A percentile compares a stretch with the other conserved stretches of the same genome.
phyloP scores from a whole-genome alignment of 2,888 invertebrate species.

The Pseudeuparius sepicola region DNA sequence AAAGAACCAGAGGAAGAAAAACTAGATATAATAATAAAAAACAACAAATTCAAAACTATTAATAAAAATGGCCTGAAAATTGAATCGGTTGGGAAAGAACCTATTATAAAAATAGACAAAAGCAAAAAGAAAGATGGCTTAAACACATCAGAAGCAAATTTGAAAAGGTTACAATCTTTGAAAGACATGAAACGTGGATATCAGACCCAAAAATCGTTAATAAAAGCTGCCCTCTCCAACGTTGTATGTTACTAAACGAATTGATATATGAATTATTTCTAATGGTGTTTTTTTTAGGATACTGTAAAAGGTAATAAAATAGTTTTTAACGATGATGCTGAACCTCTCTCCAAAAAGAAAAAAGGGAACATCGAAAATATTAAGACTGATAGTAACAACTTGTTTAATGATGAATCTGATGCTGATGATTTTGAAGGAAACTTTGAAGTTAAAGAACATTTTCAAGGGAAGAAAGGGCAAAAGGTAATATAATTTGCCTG shows the following conservation, averaged over 20 bases:
- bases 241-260: slow-evolving; percentile 45
- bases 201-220: slow-evolving; percentile 51
- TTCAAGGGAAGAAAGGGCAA: slow-evolving; percentile 54
- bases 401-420: slow-evolving; percentile 35
- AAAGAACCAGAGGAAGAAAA: slow-evolving; percentile 11
- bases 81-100: slow-evolving; percentile 28
- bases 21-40: slow-evolving; percentile 27
- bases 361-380: too few species aligned
- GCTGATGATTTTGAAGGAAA: slow-evolving; percentile 45
- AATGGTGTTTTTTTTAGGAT: slow-evolving; percentile 36
- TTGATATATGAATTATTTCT: too few species aligned
- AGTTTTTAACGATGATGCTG: slow-evolving; percentile 47
- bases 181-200: slow-evolving; percentile 54
- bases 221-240: slow-evolving; percentile 53
- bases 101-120: slow-evolving; percentile 24
- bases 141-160: slow-evolving; percentile 42
- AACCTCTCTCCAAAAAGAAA: slow-evolving; percentile 20
- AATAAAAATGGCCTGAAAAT: slow-evolving; percentile 27
- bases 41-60: slow-evolving; percentile 27
- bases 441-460: slow-evolving; percentile 55
- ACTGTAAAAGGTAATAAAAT: slow-evolving; percentile 49
- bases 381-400: too few species aligned
- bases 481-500: slow-evolving; percentile 40
- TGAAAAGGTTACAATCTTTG: slow-evolving; percentile 57
- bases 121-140: slow-evolving; percentile 19